Evolutionary conservation across 2,797 vertebrate genomes (phyloP).

Genomic region (Anguilla obscura): DNA sequence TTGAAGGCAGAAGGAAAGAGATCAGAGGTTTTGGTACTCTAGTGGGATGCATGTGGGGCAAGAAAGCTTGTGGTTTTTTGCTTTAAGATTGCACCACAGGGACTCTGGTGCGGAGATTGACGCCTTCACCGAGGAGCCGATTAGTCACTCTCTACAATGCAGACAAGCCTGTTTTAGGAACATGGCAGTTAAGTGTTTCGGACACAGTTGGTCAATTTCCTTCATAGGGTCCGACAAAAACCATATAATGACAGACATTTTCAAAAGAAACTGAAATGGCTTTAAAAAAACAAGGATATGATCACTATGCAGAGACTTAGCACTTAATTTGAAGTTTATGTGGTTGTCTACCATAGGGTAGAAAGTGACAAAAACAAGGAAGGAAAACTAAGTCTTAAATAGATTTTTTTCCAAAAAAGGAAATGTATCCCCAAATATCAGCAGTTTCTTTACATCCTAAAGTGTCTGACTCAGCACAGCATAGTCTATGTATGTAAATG

Average conservation of each 20-base stretch:
- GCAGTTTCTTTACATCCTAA: neutral
- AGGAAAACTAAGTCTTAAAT: neutral
- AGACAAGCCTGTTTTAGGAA: constrained; percentile 6
- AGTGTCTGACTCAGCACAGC: neutral
- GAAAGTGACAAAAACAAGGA: neutral
- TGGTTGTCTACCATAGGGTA: neutral
- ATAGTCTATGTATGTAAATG: neutral
- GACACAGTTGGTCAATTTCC: constrained; percentile 20
- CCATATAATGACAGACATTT: neutral
- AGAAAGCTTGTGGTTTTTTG: constrained; percentile 17
- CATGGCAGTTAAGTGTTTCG: constrained; percentile 21
- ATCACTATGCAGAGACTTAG: neutral
- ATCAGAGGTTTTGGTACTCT: constrained; percentile 3
- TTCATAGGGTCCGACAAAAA: neutral
- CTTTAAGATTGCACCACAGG: neutral
- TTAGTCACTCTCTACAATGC: neutral
- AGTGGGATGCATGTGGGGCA: constrained; percentile 20
- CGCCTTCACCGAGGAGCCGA: neutral
- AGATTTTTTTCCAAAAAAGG: neutral
- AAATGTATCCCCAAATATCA: neutral
- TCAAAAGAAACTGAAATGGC: neutral
- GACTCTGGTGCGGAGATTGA: constrained; percentile 16
- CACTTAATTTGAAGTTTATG: neutral
- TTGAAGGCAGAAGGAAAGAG: neutral
- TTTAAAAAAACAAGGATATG: neutral